Evolutionary conservation across 2,888 invertebrate genomes (phyloP), one percentile per base, ranked within the genome.

Genomic region (Pardosa pseudoannulata): DNA sequence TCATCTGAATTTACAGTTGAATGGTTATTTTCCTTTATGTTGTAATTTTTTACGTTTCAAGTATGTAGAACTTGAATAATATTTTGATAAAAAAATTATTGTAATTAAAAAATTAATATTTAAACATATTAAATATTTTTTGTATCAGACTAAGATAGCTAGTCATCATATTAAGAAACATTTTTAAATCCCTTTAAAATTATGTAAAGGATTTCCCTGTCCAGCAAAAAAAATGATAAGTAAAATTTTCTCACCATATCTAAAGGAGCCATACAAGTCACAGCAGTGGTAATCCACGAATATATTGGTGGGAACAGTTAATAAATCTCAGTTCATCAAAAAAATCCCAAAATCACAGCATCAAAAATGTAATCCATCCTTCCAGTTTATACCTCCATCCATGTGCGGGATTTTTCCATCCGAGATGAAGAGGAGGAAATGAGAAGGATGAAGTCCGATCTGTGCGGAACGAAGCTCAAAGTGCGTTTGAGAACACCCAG

Each of bases 251-350:
- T 85, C 41, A 85, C 83, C 83, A 85, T 85, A 78, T 85, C 83
- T 85, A 85, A 68, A 13, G 83, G 83, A 85, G 83, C 83, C 83
- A 85, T 85, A 62, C 78, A 83, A 81, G 28, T 73, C 67, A 65
- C 71, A 67, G 67, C 56, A 71, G 28, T 56, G 32, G 19, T 79
- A 79, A 79, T 81, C 81, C 81, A 79, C 41, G 23, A 41, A 13
- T 41, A 9, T 41, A 16, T 32, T 41, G n/a, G n/a, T n/a, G n/a
- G n/a, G n/a, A 19, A 32, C 27, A 23, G 23, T 32, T 23, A 68
- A 9, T 68, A 1, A 19, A 68, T 46, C 19, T 32, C n/a, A 67
- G 19, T 41, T 41, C 70, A 28, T 28, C 13, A 71, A 62, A 62
- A 62, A 27, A 64, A 23, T 70, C 78, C 50, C 70, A 32, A 70